Evolutionary conservation across 2,888 invertebrate species (phyloP), one percentile per base, ranked within the genome.

Genomic region (Drosophila formosana): DNA sequence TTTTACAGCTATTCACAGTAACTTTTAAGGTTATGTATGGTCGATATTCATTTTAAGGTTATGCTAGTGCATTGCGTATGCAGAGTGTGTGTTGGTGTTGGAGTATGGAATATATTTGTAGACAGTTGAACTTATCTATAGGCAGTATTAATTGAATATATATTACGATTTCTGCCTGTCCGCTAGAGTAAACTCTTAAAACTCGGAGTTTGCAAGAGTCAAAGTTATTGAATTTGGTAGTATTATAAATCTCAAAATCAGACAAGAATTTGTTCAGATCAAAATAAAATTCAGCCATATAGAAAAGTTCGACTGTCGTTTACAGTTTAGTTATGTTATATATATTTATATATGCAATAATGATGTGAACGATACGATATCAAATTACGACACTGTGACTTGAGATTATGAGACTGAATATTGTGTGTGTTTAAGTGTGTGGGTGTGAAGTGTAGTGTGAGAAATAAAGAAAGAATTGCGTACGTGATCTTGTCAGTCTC

Each of bases 401-500:
- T 37, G 4, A 37, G 11, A 37, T n/a, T n/a, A 66, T 72, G 56
- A 61, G 23, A 46, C 26, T 39, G 60, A 51, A 37, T 46, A 23
- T 32, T 34, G 43, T 55, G 62, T 37, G 46, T 56, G 66, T 50
- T 25, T 47, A 43, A 58, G 32, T 32, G 26, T 39, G n/a, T 53
- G 43, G 43, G 39, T 56, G 28, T 61, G 39, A 30, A 51, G 55
- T 46, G 63, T 47, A 3, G 34, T 58, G 25, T 52, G 62, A 50
- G 72, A 51, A 46, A 62, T 51, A 79, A 64, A 82, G 69, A 66
- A 65, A 72, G 51, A 66, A 50, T 85, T 85, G 85, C 92, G 90
- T 98, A 98, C 96, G 96, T 96, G 93, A 98, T 95, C 92, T 96
- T 95, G 91, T 97, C 97, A 80, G 98, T 98, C 94, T 96, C 96